Conservation (phyloP, 2,113 vertebrate genomes). For the Hypocryptadius cinnamomeus region DNA sequence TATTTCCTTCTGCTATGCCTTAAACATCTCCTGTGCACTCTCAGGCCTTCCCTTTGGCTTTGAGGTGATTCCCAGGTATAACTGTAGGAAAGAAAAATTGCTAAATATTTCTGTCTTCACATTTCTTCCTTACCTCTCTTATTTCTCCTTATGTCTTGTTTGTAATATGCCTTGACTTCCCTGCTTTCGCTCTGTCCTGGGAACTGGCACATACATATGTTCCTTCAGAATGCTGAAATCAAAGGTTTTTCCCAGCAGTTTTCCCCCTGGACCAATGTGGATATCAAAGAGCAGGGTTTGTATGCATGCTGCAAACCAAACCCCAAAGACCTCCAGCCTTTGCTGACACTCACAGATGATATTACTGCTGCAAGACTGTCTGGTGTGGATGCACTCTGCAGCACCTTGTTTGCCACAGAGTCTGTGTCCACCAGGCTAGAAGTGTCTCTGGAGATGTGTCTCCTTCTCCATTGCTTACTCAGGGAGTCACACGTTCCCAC, state of each 20-base stretch:
- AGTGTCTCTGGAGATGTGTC: neutral
- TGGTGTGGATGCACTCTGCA: neutral
- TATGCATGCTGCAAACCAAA: neutral
- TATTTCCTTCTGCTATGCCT: neutral
- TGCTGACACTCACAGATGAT: neutral
- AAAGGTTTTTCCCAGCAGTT: neutral
- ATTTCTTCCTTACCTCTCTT: neutral
- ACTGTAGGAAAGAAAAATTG: neutral
- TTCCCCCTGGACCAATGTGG: neutral
- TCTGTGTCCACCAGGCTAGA: neutral
- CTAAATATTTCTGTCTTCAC: neutral
- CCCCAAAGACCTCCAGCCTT: neutral
- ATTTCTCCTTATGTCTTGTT: neutral
- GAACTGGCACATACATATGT: neutral
- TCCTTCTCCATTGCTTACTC: neutral
- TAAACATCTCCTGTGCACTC: neutral
- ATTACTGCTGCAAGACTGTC: neutral
- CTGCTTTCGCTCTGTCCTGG: neutral
- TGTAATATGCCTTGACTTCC: accelerated
- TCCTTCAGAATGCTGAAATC: slow-evolving; percentile 4
- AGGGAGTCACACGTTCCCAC: neutral
- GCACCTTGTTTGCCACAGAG: neutral
- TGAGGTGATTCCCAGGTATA: neutral
- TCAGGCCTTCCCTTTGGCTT: neutral
- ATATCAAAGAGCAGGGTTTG: neutral